Evolutionary conservation across 1,140 invertebrate genomes (phyloP), one percentile per base, ranked within the genome.

Genomic region (Aphelinus atriplicis): DNA sequence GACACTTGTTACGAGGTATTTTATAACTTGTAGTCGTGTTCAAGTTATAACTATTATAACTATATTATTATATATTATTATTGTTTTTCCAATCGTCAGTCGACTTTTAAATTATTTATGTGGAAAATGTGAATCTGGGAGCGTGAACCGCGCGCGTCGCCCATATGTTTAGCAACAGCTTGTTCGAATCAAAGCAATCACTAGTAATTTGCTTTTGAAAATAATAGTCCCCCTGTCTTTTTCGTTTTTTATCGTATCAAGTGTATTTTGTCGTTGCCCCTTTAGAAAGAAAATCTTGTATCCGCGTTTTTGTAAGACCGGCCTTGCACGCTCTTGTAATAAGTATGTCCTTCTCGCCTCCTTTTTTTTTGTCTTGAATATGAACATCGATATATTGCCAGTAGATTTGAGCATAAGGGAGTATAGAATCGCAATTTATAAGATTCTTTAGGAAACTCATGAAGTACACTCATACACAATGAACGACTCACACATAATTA

Each of bases 61-160:
- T 63, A 50, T 74, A 74, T 70, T 75, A 75, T 51, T 56, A 63
- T 70, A 53, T 72, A 66, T 65, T 72, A 74, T 72, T 66, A 74
- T 75, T 65, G 57, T 64, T 75, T 51, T 75, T 68, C 64, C 66
- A 62, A 68, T n/a, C 66, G 60, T 57, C 53, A 64, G 61, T 69
- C 53, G 61, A 69, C 65, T 75, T 75, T 75, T 75, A 75, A 75
- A 75, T 75, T 75, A 75, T 75, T 75, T 69, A 69, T 74, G 68
- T 68, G 66, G 47, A 74, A 67, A 75, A 75, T 68, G 56, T 61
- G 57, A 74, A 74, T 74, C 10, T 50, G 60, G 50, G 57, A 69
- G 66, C 66, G 47, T 69, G 46, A 64, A 69, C 26, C 6, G 50
- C 65, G 72, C n/a, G n/a, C 7, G 58, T 62, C 43, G 63, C 63